Evolutionary conservation across 2,888 invertebrate genomes (phyloP).

Genomic region (Homarus gammarus): DNA sequence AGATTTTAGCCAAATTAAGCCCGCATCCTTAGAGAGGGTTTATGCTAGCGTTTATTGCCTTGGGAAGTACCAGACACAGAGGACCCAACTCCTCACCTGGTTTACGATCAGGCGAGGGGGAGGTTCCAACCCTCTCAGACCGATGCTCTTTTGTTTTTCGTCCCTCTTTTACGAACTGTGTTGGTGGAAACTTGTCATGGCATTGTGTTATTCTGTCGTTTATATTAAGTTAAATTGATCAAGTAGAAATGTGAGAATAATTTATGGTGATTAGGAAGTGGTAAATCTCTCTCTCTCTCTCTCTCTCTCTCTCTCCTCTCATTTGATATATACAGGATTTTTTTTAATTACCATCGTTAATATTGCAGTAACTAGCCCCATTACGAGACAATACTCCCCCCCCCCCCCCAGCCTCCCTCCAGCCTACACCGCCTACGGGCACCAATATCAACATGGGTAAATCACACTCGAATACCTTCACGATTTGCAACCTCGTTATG

Average conservation of each 20-base stretch:
- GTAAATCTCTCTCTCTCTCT: too few relatives aligned
- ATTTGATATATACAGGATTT: too few relatives aligned
- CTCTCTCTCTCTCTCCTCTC: too few relatives aligned
- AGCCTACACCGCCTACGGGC: not conserved
- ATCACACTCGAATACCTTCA: not conserved
- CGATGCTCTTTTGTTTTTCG: not conserved
- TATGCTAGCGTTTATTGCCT: conserved; percentile 50
- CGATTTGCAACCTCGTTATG: conserved; percentile 5
- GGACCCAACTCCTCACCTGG: conserved; percentile 50
- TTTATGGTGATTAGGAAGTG: too few relatives aligned
- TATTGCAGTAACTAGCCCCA: too few relatives aligned
- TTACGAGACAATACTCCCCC: too few relatives aligned
- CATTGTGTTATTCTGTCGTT: too few relatives aligned
- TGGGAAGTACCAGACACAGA: conserved; percentile 39
- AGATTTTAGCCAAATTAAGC: conserved; percentile 56
- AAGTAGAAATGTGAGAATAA: too few relatives aligned
- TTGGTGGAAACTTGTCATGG: too few relatives aligned
- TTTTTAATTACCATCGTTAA: too few relatives aligned
- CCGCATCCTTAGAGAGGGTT: conserved; percentile 47
- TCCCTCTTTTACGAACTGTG: not conserved
- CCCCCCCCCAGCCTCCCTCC: too few relatives aligned
- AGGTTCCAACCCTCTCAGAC: not conserved
- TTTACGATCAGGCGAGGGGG: conserved; percentile 34
- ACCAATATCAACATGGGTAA: not conserved
- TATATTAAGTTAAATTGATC: too few relatives aligned